These are phyloP conservation scores for Hirudo medicinalis DNA, from an alignment of 1,140 invertebrate species.

Conservation along the genomic window DNA sequence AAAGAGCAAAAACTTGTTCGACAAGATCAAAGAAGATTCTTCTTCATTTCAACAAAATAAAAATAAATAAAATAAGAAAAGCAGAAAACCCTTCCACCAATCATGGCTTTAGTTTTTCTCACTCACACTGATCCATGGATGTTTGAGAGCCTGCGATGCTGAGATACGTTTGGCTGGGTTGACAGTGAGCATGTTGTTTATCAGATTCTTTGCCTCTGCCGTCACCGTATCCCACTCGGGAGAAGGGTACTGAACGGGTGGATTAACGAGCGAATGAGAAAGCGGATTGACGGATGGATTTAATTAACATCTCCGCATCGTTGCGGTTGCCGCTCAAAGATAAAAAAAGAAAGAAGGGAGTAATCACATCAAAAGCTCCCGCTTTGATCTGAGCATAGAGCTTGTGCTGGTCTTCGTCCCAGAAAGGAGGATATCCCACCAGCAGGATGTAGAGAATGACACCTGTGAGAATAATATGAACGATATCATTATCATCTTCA, in stretches of 20 bases:
- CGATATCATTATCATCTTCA: neutral
- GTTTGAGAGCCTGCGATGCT: constrained; percentile 89
- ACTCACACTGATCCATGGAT: constrained; percentile 73
- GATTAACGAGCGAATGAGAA: neutral
- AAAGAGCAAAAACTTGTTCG: no score
- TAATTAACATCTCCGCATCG: neutral
- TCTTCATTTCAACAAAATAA: no score
- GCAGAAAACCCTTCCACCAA: no score
- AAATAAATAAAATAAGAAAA: no score
- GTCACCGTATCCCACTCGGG: constrained; percentile 99
- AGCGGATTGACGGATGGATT: neutral
- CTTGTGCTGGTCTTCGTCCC: constrained; percentile 99
- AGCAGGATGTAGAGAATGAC: constrained; percentile 98
- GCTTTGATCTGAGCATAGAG: constrained; percentile 98
- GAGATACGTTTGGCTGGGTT: constrained; percentile 96
- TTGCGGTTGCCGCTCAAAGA: neutral
- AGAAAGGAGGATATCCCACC: constrained; percentile 98
- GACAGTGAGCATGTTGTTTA: constrained; percentile 98
- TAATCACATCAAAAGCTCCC: constrained; percentile 85
- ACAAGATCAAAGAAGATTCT: no score
- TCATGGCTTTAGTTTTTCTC: no score
- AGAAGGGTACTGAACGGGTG: constrained; percentile 50
- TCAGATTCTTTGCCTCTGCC: constrained; percentile 96
- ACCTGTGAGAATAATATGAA: constrained; percentile 43
- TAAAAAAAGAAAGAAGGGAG: neutral